Evolutionary conservation across 2,113 vertebrate genomes (phyloP).

Genomic region (Leiothrix lutea): DNA sequence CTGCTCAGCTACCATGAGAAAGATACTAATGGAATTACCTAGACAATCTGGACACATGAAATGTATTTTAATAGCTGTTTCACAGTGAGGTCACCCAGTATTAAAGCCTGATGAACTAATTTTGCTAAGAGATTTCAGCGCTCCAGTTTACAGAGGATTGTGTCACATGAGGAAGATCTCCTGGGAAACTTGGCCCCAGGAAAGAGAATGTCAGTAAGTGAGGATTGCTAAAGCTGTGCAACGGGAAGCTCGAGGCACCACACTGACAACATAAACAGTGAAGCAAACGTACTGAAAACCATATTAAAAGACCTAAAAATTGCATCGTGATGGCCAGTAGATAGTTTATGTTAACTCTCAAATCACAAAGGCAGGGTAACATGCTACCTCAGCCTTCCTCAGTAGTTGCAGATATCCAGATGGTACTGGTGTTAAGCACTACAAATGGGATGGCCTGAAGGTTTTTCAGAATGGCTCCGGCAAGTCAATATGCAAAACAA

Average conservation of each 20-base stretch:
- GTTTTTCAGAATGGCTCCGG: constrained; percentile 28
- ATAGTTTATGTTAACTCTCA: not conserved
- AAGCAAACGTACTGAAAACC: not conserved
- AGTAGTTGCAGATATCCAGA: not conserved
- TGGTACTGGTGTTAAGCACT: not conserved
- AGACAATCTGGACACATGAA: constrained; percentile 26
- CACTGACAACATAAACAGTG: not conserved
- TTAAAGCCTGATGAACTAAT: not conserved
- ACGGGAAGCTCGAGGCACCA: constrained; percentile 24
- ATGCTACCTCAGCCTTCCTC: not conserved
- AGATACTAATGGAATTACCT: constrained; percentile 43
- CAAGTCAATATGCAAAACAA: constrained; percentile 31
- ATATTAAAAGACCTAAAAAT: not conserved
- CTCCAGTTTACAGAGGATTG: not conserved
- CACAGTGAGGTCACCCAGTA: not conserved
- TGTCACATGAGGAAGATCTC: constrained; percentile 23
- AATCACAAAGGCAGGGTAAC: not conserved
- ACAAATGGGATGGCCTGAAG: not conserved
- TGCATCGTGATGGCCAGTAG: not conserved
- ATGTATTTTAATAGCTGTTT: constrained; percentile 13
- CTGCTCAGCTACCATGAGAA: constrained; percentile 42
- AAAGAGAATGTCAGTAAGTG: constrained; percentile 34
- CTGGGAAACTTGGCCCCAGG: constrained; percentile 9
- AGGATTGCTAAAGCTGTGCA: constrained; percentile 23
- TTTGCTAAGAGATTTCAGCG: not conserved